Percentiles rank a stretch among this genome's conserved stretches.
Conservation (phyloP, 2,888 invertebrate species). For the Sussaba pulchella region DNA sequence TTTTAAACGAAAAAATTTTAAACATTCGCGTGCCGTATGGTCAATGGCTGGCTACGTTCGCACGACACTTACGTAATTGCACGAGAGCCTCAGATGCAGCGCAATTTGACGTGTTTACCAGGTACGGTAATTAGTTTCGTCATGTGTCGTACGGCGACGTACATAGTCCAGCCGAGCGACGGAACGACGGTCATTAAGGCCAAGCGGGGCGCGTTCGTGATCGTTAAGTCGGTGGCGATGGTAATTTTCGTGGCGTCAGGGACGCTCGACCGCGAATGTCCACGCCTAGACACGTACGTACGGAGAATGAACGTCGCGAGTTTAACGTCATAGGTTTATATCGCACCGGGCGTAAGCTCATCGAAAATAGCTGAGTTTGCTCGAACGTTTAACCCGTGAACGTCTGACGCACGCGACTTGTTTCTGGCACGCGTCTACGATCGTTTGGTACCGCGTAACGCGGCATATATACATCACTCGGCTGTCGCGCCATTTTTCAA, state of each 20-base stretch:
- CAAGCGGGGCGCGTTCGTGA: slow-evolving; percentile 65
- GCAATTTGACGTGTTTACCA: slow-evolving; percentile 7
- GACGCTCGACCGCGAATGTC: slow-evolving; percentile 56
- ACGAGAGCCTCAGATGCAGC: not conserved
- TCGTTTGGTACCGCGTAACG: slow-evolving; percentile 12
- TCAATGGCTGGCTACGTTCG: slow-evolving; percentile 5
- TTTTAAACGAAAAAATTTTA: not conserved
- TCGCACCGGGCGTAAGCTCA: slow-evolving; percentile 72
- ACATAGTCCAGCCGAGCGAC: slow-evolving; percentile 9
- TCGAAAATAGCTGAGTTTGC: slow-evolving; percentile 78
- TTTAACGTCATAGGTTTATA: slow-evolving; percentile 58
- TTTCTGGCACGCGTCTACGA: slow-evolving; percentile 80
- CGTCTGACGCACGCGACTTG: slow-evolving; percentile 78
- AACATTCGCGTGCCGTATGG: not conserved
- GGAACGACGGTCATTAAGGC: slow-evolving; percentile 70
- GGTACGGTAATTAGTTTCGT: slow-evolving; percentile 71
- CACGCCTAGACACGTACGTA: slow-evolving; percentile 48
- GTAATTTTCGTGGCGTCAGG: slow-evolving; percentile 64
- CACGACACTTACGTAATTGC: slow-evolving; percentile 17
- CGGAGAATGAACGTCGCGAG: slow-evolving; percentile 26
- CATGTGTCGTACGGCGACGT: slow-evolving; percentile 65
- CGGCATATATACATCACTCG: slow-evolving; percentile 61
- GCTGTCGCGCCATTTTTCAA: slow-evolving; percentile 67
- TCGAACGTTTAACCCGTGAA: slow-evolving; percentile 70
- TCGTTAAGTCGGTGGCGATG: slow-evolving; percentile 44